Conservation (phyloP, 2,113 vertebrate genomes). For the Rhabdornis inornatus region DNA sequence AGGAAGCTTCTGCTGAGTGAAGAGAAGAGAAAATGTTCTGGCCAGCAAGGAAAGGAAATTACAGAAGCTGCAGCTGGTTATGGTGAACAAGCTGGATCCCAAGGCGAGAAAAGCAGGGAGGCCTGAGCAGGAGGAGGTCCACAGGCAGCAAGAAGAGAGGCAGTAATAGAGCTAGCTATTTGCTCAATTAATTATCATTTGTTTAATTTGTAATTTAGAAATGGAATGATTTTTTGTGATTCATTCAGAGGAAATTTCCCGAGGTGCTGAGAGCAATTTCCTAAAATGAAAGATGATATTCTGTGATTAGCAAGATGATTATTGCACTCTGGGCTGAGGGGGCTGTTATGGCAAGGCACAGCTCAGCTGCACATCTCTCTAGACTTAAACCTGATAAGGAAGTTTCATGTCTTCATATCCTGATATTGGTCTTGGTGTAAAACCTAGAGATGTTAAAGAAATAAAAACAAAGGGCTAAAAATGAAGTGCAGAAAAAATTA, state of each 20-base stretch:
- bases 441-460: not conserved
- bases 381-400: not conserved
- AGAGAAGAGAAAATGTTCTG: not conserved
- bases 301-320: not conserved
- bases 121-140: not conserved
- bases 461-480: not conserved
- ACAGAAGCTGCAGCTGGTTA: not conserved
- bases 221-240: not conserved
- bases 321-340: not conserved
- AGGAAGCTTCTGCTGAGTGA: not conserved
- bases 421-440: not conserved
- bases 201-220: constrained; percentile 34
- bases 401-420: not conserved
- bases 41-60: not conserved
- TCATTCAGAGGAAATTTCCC: not conserved
- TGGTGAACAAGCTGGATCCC: not conserved
- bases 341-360: not conserved
- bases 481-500: not conserved
- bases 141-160: not conserved
- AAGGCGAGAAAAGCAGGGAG: not conserved
- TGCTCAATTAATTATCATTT: constrained; percentile 22
- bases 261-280: not conserved
- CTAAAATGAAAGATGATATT: constrained; percentile 24
- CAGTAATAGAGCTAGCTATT: not conserved
- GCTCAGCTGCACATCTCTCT: not conserved